Evolutionary conservation across 2,797 vertebrate genomes (phyloP).

Genomic region (Vespertilio murinus): DNA sequence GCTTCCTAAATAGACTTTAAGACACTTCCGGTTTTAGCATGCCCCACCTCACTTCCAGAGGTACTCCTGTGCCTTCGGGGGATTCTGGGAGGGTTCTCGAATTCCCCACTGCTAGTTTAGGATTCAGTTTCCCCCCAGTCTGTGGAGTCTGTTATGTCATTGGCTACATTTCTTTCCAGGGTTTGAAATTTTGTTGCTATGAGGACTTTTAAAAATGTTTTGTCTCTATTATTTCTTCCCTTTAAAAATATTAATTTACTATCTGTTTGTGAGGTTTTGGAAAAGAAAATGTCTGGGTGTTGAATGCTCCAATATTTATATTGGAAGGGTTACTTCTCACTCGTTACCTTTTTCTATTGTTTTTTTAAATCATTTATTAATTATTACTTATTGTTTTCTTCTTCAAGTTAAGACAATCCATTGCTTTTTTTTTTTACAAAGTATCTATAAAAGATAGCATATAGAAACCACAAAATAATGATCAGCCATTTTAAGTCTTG

Average conservation of each 20-base stretch:
- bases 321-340: neutral
- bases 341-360: neutral
- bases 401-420: constrained; percentile 4
- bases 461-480: neutral
- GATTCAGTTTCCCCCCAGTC: constrained; percentile 17
- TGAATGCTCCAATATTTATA: neutral
- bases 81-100: neutral
- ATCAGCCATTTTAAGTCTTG: neutral
- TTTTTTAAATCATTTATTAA: neutral
- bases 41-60: neutral
- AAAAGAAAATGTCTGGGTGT: neutral
- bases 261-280: neutral
- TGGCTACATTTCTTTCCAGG: neutral
- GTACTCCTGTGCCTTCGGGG: neutral
- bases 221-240: neutral
- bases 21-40: neutral
- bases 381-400: constrained; percentile 8
- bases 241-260: neutral
- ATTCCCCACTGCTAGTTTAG: neutral
- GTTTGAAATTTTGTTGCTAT: constrained; percentile 5
- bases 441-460: neutral
- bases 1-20: constrained; percentile 4
- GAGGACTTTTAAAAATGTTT: neutral
- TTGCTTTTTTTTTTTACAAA: neutral
- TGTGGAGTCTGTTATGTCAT: neutral